Conservation (phyloP, 2,797 vertebrate genomes). For the Onychomys torridus region DNA sequence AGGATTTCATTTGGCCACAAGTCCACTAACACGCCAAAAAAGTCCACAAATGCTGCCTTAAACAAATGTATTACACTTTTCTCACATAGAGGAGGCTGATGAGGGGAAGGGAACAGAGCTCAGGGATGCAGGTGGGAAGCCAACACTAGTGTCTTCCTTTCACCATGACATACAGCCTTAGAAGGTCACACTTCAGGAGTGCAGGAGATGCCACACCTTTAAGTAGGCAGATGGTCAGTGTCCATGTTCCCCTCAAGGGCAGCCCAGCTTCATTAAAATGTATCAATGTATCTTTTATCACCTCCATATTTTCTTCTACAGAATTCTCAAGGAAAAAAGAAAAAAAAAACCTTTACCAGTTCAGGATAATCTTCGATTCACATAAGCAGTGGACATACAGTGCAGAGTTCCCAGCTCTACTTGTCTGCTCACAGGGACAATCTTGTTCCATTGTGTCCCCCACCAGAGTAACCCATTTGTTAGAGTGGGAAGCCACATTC, state of each 20-base stretch:
- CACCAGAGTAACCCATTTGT: neutral
- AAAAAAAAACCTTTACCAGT: neutral
- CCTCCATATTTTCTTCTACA: neutral
- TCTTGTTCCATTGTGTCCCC: too few relatives aligned
- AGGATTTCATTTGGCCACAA: neutral
- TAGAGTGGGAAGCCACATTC: too few relatives aligned
- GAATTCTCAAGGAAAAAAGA: neutral
- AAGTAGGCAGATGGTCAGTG: neutral
- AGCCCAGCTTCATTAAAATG: neutral
- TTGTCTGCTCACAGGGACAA: neutral
- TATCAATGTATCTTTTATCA: neutral
- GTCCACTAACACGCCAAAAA: neutral
- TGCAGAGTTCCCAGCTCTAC: neutral
- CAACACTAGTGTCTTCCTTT: neutral
- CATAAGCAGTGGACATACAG: neutral
- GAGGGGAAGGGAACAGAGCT: too few relatives aligned
- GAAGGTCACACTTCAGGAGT: accelerated
- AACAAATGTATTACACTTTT: neutral
- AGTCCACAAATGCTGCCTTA: neutral
- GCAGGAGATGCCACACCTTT: neutral
- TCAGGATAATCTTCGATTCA: neutral
- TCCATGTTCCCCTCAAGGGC: too few relatives aligned
- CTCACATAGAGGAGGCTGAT: accelerated
- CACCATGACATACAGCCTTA: accelerated
- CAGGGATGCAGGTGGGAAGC: neutral